Evolutionary conservation across 2,888 invertebrate species (phyloP), one percentile per base, ranked within the genome.

Genomic region (Frankliniella intonsa): DNA sequence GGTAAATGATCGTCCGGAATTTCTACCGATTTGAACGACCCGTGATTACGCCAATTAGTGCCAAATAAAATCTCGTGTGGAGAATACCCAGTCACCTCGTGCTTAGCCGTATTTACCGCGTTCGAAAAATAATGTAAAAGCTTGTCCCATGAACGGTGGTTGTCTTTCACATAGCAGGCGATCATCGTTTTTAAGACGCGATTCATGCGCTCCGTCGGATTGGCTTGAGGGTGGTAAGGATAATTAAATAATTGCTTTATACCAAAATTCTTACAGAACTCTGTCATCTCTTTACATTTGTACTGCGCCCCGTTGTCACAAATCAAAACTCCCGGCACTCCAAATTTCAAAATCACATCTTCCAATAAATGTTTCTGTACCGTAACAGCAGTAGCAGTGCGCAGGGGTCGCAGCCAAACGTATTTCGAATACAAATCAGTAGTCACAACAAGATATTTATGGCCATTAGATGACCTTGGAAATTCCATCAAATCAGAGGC

Each of bases 401-500:
- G 81, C 0, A 86, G 17, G 0, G 86, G 84, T 19, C 79, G 62
- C 0, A 83, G 81, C 27, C 85, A 83, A 55, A 85, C 82, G 81
- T 86, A 86, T 10, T 86, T 84, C 85, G 86, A 86, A 65, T 83
- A 84, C 19, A 85, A 83, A 27, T 86, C 84, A 1, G 22, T 22
- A 0, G 69, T n/a, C 3, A 86, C 86, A 80, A 86, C 86, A 3
- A 87, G 82, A 49, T 85, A 85, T 0, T 80, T 38, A 80, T 83
- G 80, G n/a, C 84, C 83, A 0, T 62, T 25, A 12, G 82, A 81
- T 17, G 83, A 83, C 2, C 81, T 8, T 5, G 84, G 83, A 0
- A 82, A 81, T 82, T 38, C 82, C 12, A 82, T 82, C 0, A 82
- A n/a, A 22, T 84, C 85, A 0, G 84, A 81, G 0, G 83, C 83